phyloP scores from a whole-genome alignment of 2,797 vertebrate species.

The Protonibea diacanthus region DNA sequence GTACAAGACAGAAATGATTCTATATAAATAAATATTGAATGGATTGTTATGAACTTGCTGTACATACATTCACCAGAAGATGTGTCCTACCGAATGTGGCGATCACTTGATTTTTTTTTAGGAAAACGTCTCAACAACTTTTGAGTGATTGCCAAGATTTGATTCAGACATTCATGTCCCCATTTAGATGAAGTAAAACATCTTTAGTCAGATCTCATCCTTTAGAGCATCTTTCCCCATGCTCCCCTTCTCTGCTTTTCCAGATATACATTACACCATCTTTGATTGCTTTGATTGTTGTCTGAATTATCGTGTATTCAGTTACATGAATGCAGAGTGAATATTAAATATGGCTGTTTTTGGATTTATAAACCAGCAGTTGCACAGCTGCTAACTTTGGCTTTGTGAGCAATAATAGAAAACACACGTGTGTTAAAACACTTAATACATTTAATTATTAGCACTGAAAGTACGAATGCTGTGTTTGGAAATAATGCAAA shows the following conservation, averaged over 20 bases:
- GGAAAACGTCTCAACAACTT: background rate
- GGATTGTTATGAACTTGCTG: no score
- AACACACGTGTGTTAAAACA: background rate
- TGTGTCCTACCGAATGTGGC: background rate
- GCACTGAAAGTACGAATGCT: no score
- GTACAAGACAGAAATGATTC: background rate
- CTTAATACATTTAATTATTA: no score
- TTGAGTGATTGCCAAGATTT: background rate
- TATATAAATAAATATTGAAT: background rate
- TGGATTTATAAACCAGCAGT: background rate
- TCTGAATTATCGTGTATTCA: background rate
- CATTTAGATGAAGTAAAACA: background rate
- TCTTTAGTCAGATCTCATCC: background rate
- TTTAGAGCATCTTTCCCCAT: background rate
- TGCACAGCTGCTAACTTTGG: background rate
- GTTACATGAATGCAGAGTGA: no score
- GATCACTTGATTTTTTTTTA: background rate
- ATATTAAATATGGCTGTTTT: background rate
- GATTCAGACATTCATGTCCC: background rate
- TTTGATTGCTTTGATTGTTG: slow-evolving; percentile 1
- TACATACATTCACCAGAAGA: background rate
- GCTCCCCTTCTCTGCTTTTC: background rate
- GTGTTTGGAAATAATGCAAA: background rate
- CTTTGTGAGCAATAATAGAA: no score
- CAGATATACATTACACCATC: background rate